Evolutionary conservation across 1,140 invertebrate species (phyloP).

Genomic region (Drosophila pseudoananassae): DNA sequence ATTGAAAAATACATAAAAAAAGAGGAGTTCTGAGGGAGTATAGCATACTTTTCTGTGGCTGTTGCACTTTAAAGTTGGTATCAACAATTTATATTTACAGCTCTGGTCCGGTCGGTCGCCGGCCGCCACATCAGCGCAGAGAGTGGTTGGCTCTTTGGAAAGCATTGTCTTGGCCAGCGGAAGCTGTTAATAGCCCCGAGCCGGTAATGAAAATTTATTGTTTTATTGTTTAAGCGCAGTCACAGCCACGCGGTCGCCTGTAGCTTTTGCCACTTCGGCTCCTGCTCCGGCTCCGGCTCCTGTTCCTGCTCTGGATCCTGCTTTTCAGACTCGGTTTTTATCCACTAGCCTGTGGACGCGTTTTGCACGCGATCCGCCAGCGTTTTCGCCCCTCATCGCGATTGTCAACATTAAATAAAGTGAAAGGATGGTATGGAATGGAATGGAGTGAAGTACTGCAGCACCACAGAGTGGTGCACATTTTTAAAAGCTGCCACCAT

Average conservation of each 20-base stretch:
- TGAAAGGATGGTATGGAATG: constrained; percentile 15
- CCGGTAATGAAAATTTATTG: constrained; percentile 81
- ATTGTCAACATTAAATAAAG: constrained; percentile 49
- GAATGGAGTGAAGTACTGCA: constrained; percentile 13
- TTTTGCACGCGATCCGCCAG: constrained; percentile 41
- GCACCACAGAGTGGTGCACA: constrained; percentile 29
- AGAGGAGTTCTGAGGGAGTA: constrained; percentile 32
- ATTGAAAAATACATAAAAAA: constrained; percentile 33
- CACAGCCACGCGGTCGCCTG: constrained; percentile 23
- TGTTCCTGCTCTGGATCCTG: not conserved
- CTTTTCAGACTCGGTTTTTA: constrained; percentile 23
- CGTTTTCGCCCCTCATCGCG: constrained; percentile 35
- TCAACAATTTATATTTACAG: constrained; percentile 68
- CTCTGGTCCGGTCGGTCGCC: constrained; percentile 16
- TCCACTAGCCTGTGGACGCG: constrained; percentile 37
- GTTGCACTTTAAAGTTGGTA: constrained; percentile 64
- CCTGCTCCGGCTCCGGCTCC: not conserved
- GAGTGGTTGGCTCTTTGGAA: constrained; percentile 11
- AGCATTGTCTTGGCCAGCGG: constrained; percentile 59
- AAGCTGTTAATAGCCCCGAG: constrained; percentile 74
- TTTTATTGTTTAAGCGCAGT: constrained; percentile 76
- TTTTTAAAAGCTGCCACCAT: constrained; percentile 59
- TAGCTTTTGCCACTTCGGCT: not conserved
- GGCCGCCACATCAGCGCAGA: not conserved
- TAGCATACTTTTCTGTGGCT: constrained; percentile 41